Conservation (phyloP, 1,140 invertebrate species). For the Tenebrio molitor region DNA sequence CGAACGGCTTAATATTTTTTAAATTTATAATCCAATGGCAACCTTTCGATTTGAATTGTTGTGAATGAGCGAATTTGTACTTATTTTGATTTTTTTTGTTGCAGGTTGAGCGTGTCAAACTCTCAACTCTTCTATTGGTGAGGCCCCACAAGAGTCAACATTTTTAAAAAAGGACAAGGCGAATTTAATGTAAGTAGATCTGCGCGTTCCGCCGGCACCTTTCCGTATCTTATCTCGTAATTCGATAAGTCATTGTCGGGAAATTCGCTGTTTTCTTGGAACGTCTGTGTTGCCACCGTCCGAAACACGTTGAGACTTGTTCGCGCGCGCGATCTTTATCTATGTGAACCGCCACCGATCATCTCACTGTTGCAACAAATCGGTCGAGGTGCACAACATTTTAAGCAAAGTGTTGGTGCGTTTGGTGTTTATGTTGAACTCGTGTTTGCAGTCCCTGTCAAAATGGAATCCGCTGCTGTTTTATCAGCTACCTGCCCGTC, state of each 20-base stretch:
- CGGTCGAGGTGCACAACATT: neutral
- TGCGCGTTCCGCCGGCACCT: too few species aligned
- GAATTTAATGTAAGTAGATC: conserved; percentile 57
- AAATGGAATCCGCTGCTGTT: conserved; percentile 53
- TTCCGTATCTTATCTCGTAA: too few species aligned
- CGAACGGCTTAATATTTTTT: too few species aligned
- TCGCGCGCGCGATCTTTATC: conserved; percentile 1
- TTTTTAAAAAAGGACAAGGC: conserved; percentile 55
- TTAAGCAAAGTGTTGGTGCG: conserved; percentile 3
- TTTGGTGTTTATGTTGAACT: conserved; percentile 19
- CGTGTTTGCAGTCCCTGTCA: conserved; percentile 55
- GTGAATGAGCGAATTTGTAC: neutral
- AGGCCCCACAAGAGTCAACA: conserved; percentile 51
- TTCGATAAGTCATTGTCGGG: neutral
- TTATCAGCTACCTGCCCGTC: conserved; percentile 52
- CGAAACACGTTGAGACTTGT: neutral
- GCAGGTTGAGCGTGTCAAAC: conserved; percentile 55
- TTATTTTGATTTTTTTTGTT: conserved; percentile 24
- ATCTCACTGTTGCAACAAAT: neutral
- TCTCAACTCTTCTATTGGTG: conserved; percentile 57
- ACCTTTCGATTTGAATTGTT: too few species aligned
- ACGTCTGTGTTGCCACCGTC: too few species aligned
- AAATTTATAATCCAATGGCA: too few species aligned
- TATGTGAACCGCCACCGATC: neutral
- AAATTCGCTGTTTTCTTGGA: neutral